A percentile compares a stretch with the other conserved stretches of the same genome.
These are phyloP conservation scores for Cryptoleucopteryx plumbea DNA, from an alignment of 2,113 vertebrate species.

Conservation along the genomic window DNA sequence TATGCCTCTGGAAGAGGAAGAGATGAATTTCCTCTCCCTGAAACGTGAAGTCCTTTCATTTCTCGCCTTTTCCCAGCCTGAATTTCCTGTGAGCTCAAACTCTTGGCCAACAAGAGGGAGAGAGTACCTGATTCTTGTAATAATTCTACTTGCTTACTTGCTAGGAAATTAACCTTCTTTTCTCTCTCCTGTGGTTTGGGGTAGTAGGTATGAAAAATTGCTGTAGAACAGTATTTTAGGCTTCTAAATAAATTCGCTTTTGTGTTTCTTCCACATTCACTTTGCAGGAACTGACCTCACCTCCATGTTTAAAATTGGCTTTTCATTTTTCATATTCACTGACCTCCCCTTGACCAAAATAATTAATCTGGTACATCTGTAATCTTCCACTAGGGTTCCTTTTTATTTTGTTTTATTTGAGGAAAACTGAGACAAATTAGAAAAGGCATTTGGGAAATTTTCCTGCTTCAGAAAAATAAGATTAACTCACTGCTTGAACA, in stretches of 20 bases:
- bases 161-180: not conserved
- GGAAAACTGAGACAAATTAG: not conserved
- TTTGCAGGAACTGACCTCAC: not conserved
- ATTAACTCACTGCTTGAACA: not conserved
- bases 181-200: not conserved
- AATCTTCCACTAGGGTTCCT: not conserved
- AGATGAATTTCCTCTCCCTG: not conserved
- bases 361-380: not conserved
- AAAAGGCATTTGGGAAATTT: constrained; percentile 7
- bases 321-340: not conserved
- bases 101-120: not conserved
- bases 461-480: constrained; percentile 23
- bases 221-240: not conserved
- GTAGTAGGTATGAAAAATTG: not conserved
- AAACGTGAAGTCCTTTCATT: not conserved
- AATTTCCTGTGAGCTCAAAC: not conserved
- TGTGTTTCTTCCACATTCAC: not conserved
- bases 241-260: not conserved
- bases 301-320: not conserved
- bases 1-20: not conserved
- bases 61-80: not conserved
- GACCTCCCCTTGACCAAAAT: not conserved
- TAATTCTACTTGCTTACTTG: not conserved
- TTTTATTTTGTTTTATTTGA: not conserved
- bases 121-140: not conserved